Conservation (phyloP, 2,888 invertebrate species). For the Aspidiotus destructor region DNA sequence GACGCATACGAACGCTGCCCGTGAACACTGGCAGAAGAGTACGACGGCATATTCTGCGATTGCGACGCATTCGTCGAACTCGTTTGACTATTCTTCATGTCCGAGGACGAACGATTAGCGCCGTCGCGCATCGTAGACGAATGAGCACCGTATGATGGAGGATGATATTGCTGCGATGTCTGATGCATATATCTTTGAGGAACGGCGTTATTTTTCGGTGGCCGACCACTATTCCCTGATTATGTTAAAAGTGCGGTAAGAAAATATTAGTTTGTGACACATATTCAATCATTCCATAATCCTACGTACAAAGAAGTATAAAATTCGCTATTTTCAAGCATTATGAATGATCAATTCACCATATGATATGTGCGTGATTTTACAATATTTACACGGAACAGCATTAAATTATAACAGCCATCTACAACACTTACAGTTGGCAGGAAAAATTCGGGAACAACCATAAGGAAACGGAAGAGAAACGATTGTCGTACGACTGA, state of each 20-base stretch:
- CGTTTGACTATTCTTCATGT: slow-evolving; percentile 38
- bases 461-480: too few relatives aligned
- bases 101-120: slow-evolving; percentile 21
- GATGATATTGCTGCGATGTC: slow-evolving; percentile 20
- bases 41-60: slow-evolving; percentile 38
- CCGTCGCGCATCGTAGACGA: slow-evolving; percentile 12
- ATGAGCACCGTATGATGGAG: slow-evolving; percentile 6
- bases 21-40: slow-evolving; percentile 30
- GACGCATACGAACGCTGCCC: slow-evolving; percentile 17
- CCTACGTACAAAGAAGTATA: too few relatives aligned
- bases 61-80: slow-evolving; percentile 30
- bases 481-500: too few relatives aligned
- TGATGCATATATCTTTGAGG: slow-evolving; percentile 16
- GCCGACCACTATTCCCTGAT: slow-evolving; percentile 17
- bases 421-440: too few relatives aligned
- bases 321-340: too few relatives aligned
- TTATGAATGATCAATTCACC: too few relatives aligned
- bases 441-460: too few relatives aligned
- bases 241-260: neutral
- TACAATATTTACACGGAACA: too few relatives aligned
- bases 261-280: neutral
- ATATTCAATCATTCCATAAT: too few relatives aligned
- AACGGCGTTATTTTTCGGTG: slow-evolving; percentile 13
- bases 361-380: too few relatives aligned
- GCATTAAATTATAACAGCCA: too few relatives aligned